Conservation (phyloP, 2,888 invertebrate species). For the Andrena bicolor region DNA sequence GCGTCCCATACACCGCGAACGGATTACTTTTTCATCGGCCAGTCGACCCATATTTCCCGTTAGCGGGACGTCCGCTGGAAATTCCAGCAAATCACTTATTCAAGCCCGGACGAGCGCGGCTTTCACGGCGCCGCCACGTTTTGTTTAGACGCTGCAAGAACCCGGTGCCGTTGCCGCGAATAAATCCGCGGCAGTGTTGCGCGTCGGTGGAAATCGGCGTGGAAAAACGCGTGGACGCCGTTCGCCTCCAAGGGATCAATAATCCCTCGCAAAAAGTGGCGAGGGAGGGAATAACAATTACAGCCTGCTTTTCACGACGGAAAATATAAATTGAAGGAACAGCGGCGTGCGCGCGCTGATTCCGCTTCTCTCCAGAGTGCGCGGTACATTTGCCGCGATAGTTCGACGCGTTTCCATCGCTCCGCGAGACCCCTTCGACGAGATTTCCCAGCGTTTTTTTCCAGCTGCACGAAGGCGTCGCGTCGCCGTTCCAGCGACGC, state of each 20-base stretch:
- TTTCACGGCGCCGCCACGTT: not conserved
- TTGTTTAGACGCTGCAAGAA: conserved; percentile 9
- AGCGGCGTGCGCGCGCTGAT: not conserved
- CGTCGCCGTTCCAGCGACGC: conserved; percentile 53
- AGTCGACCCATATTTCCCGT: conserved; percentile 22
- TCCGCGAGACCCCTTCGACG: conserved; percentile 3
- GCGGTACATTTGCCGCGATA: conserved; percentile 31
- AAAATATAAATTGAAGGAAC: not conserved
- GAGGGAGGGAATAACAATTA: too few species aligned
- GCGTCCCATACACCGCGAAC: not conserved
- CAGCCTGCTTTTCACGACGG: too few species aligned
- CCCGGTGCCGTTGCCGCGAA: not conserved
- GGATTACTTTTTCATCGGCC: conserved; percentile 16
- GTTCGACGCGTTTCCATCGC: not conserved
- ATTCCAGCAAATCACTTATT: conserved; percentile 14
- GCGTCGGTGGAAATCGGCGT: not conserved
- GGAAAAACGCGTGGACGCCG: not conserved
- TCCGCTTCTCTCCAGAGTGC: conserved; percentile 17
- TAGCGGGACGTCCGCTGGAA: not conserved
- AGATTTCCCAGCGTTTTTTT: conserved; percentile 26
- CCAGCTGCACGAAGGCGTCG: conserved; percentile 16
- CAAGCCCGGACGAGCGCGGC: not conserved
- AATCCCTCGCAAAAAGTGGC: not conserved
- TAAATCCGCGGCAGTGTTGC: not conserved
- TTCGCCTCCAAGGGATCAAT: not conserved